Evolutionary conservation across 2,797 vertebrate genomes (phyloP), one percentile per base, ranked within the genome.

Genomic region (Peromyscus eremicus): DNA sequence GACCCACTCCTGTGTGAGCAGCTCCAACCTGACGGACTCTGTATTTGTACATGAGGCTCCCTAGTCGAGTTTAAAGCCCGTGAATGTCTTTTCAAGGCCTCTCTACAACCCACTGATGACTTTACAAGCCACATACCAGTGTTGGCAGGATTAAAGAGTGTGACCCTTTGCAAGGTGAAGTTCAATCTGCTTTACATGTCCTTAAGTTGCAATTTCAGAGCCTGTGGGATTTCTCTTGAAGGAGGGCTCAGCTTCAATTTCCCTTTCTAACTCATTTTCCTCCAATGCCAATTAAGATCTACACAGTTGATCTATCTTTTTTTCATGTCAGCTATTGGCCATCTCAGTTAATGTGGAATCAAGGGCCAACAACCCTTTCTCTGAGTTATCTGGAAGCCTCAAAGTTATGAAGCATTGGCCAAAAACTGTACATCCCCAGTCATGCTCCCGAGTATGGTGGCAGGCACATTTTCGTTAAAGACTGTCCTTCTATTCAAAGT

Each of bases 161-260:
- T 92, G 92, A 71, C 76, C 19, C 92, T 68, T 97, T 85, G 85
- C 90, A 95, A 97, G 91, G 96, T 85, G 8, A 85, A 91, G 92
- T 37, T 92, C 79, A 77, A 52, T 87, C 14, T 27, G 77, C 90
- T 97, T 87, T 96, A 89, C 71, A 12, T 49, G 1, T 70, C 76
- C 17, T 81, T 86, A 92, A 97, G n/a, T 32, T 66, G 17, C 23
- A 71, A 76, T 97, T 96, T 96, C 66, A 85, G 97, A 97, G 89
- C 21, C 91, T 23, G n/a, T 92, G 93, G 96, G 70, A 5, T 93
- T 97, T 55, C 81, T 94, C 82, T 60, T 92, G 87, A 94, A 89
- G 96, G 32, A 55, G 91, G 82, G 75, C 76, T 89, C 55, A 86
- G 88, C 90, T 97, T 95, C 13, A 49, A 55, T 86, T 97, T 97